phyloP scores from a whole-genome alignment of 2,888 invertebrate species.

The Idaea straminata region DNA sequence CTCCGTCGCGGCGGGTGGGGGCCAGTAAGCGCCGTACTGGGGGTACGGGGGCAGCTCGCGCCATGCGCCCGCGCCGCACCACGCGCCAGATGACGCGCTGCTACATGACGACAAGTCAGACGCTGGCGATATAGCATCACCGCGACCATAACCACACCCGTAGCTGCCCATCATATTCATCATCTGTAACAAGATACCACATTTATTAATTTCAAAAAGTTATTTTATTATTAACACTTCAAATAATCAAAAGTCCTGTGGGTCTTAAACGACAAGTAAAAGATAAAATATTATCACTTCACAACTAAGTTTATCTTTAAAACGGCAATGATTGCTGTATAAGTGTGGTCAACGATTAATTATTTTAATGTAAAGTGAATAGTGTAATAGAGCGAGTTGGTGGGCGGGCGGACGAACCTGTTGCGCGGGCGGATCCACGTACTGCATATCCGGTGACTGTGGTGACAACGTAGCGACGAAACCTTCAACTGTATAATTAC shows the following conservation, averaged over 20 bases:
- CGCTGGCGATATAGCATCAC: constrained; percentile 74
- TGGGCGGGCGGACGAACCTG: constrained; percentile 74
- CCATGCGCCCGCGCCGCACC: constrained; percentile 65
- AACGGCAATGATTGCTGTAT: constrained; percentile 19
- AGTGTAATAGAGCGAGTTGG: constrained; percentile 44
- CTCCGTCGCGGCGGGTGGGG: constrained; percentile 65
- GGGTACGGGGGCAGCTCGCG: constrained; percentile 69
- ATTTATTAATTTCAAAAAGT: constrained; percentile 6
- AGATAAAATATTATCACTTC: constrained; percentile 16
- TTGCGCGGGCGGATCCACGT: constrained; percentile 77
- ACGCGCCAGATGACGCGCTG: constrained; percentile 65
- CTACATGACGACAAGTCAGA: constrained; percentile 70
- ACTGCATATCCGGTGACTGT: constrained; percentile 73
- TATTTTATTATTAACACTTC: constrained; percentile 3
- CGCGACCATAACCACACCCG: constrained; percentile 70
- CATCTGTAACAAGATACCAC: constrained; percentile 55
- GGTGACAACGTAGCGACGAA: constrained; percentile 71
- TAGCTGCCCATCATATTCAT: constrained; percentile 72
- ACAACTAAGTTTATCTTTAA: constrained; percentile 9
- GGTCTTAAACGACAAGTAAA: background rate
- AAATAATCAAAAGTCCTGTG: constrained; percentile 6
- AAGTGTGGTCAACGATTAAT: constrained; percentile 20
- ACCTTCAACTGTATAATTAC: constrained; percentile 77
- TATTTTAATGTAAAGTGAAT: constrained; percentile 37
- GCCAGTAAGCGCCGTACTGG: constrained; percentile 74